Base-by-base conservation (phyloP, 2,113 vertebrate genomes). In the Coreoperca whiteheadi region DNA sequence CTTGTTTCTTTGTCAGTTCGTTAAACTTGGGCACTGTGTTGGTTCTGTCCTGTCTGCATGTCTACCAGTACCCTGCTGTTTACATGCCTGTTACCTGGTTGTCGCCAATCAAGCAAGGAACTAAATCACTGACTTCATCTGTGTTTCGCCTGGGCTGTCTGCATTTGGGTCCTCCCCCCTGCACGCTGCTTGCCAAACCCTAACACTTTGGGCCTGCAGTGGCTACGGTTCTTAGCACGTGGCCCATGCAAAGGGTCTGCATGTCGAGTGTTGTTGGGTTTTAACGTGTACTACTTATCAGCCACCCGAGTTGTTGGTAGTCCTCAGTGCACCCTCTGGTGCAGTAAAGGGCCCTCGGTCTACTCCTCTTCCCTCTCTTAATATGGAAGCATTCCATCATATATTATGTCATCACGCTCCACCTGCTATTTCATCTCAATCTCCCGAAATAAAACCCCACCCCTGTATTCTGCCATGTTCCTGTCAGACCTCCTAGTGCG, bases 321-420 rank as follows among this genome's bases (percentile, higher is more conserved):
- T 74, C 50, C 59, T 46, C 21, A 20, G 32, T 21, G n/a, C 37
- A 54, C 30, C 28, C n/a, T 77, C 59, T 77, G 74, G 60, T 37
- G 41, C 34, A 70, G 39, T 28, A 32, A n/a, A 51, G 30, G 4
- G n/a, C 32, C 46, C 25, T 67, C 30, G 11, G 30, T 46, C 53
- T 43, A 25, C 30, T 54, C 59, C 18, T 43, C 51, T 14, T 60
- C 57, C 46, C 48, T 65, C 23, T 83, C 74, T 76, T n/a, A 82
- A 71, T 68, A 68, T 60, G 16, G 81, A 81, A 73, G 54, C 32
- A 73, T 61, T 60, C 59, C 14, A 74, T 85, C 87, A 88, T 83
- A 10, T 68, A 86, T 86, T 75, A 84, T 88, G n/a, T 87, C 68
- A 89, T 84, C 73, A 39, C 66, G 63, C 46, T 59, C 32, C 57